Base-by-base conservation (phyloP, 2,888 invertebrate genomes). In the Agriopis aurantiaria region DNA sequence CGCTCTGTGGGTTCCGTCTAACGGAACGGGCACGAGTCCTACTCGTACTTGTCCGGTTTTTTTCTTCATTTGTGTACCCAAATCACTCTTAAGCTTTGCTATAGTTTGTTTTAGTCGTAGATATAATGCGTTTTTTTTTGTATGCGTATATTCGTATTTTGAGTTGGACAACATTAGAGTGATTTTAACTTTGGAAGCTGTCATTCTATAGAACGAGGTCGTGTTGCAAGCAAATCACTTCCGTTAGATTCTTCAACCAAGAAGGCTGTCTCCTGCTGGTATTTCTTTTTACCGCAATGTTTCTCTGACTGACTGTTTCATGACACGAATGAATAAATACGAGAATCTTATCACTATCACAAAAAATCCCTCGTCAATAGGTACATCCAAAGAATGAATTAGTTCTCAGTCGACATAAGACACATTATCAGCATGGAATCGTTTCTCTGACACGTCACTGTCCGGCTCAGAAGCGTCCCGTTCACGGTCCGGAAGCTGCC, bases 391-490 rank as follows among this genome's bases (percentile, higher is more conserved):
- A 41, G 40, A 49, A 40, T 41, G 40, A 40, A 49, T n/a, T 41
- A 14, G 60, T 14, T 40, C 51, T 4, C 9, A 40, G n/a, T 60
- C 40, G 48, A 14, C 33, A 56, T 56, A 51, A 8, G 40, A 41
- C 60, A 41, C 49, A 49, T 60, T 60, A 14, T 41, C 60, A 49
- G 49, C 49, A 51, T 49, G 60, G n/a, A 23, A 51, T 41, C n/a
- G 41, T 53, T 64, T 65, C 43, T 45, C 33, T 45, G 51, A 48
- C 59, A 49, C 43, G 17, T 65, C 59, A 49, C 43, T 46, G 17
- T 69, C 58, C 55, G 62, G 46, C 48, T 40, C 65, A 61, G 69
- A 65, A 58, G 57, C 52, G 46, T 40, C 56, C 55, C 52, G 56
- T 45, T 53, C 58, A 43, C 17, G n/a, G 60, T 43, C 53, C 69